phyloP scores from a whole-genome alignment of 1,140 invertebrate genomes.

The Bombus vancouverensis region DNA sequence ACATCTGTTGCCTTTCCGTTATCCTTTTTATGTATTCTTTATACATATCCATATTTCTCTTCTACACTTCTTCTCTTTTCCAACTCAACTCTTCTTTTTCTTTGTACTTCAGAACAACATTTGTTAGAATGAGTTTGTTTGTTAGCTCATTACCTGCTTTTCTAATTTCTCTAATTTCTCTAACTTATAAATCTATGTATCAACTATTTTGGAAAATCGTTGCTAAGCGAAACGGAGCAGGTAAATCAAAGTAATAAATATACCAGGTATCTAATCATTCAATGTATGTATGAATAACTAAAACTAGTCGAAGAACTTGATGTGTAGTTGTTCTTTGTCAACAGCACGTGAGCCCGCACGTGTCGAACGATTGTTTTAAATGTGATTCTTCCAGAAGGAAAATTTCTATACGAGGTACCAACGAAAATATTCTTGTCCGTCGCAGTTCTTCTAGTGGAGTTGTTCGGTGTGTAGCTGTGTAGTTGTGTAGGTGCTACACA shows the following conservation, averaged over 20 bases:
- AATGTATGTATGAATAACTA: neutral
- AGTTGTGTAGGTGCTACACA: neutral
- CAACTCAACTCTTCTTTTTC: neutral
- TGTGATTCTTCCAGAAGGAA: neutral
- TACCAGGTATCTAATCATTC: constrained; percentile 23
- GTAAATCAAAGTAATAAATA: neutral
- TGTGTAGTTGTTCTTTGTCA: neutral
- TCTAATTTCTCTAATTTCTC: too few species aligned
- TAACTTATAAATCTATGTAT: neutral
- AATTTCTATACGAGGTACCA: neutral
- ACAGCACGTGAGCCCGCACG: constrained; percentile 38
- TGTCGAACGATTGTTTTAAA: neutral
- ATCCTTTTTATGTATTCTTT: too few species aligned
- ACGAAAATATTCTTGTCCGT: neutral
- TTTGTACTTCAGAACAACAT: constrained; percentile 13
- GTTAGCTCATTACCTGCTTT: too few species aligned
- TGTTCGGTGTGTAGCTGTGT: neutral
- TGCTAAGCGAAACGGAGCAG: neutral
- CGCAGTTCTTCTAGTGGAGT: neutral
- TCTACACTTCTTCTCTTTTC: neutral
- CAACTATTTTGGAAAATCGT: neutral
- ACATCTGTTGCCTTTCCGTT: neutral
- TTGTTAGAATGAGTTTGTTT: neutral
- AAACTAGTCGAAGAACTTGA: neutral
- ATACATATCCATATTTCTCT: neutral